Evolutionary conservation across 53 echinoderm and acorn worm species (phyloP).

Genomic region (Paracentrotus lividus): DNA sequence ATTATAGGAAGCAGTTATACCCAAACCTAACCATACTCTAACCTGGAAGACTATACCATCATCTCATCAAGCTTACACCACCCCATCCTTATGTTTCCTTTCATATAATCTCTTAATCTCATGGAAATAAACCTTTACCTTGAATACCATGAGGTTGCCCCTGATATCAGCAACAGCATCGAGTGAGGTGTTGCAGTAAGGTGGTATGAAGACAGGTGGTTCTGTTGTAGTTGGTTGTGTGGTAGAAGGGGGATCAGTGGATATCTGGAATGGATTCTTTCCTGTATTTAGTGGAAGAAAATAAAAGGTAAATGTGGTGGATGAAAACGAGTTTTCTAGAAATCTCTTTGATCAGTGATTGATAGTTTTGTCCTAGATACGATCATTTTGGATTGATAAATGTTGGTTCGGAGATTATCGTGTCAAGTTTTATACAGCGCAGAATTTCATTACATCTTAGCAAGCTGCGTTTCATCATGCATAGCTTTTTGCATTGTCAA

Average conservation of each 20-base stretch:
- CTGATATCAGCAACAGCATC: slow-evolving; percentile 81
- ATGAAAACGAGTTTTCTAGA: too few relatives aligned
- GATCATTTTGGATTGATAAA: too few relatives aligned
- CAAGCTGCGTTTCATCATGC: not conserved
- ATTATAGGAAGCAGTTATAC: too few relatives aligned
- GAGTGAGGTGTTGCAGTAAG: slow-evolving; percentile 77
- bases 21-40: too few relatives aligned
- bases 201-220: slow-evolving; percentile 50
- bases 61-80: too few relatives aligned
- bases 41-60: too few relatives aligned
- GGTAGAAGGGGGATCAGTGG: slow-evolving; percentile 53
- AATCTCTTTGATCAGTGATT: too few relatives aligned
- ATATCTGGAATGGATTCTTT: slow-evolving; percentile 71
- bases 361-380: too few relatives aligned
- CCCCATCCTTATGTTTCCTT: too few relatives aligned
- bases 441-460: not conserved
- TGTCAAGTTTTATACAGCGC: too few relatives aligned
- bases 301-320: not conserved
- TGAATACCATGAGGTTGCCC: slow-evolving; percentile 79
- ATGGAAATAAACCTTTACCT: slow-evolving; percentile 73
- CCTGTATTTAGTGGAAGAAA: slow-evolving; percentile 5
- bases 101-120: too few relatives aligned
- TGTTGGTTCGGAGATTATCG: too few relatives aligned
- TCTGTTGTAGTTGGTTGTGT: slow-evolving; percentile 56
- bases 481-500: not conserved